Percentiles rank a stretch among this genome's conserved stretches.
phyloP scores from a whole-genome alignment of 2,888 invertebrate species.

The Leptopilina myrica region DNA sequence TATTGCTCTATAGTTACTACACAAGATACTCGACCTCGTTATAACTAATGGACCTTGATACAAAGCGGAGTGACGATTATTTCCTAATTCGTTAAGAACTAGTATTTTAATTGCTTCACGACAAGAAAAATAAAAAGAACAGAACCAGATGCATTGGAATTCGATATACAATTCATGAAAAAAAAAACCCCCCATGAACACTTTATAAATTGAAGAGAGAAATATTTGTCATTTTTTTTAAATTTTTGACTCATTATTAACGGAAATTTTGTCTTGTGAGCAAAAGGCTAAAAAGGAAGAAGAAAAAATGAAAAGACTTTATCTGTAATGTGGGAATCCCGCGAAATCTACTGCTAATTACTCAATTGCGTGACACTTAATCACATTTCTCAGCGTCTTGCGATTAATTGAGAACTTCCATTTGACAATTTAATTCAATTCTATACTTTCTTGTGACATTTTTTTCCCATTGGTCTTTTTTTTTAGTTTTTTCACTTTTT shows the following conservation, averaged over 20 bases:
- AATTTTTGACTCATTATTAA: background rate
- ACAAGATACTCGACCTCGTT: background rate
- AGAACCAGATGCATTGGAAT: background rate
- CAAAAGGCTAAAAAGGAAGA: background rate
- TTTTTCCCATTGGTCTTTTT: no score
- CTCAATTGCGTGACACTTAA: conserved; percentile 6
- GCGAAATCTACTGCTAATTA: background rate
- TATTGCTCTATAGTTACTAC: background rate
- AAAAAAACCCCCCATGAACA: background rate
- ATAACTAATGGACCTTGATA: conserved; percentile 16
- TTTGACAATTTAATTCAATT: background rate
- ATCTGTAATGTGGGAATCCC: conserved; percentile 5
- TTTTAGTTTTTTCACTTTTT: no score
- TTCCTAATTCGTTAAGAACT: conserved; percentile 15
- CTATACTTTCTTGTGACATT: no score
- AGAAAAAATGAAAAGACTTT: background rate
- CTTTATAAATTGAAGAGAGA: background rate
- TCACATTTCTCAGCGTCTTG: background rate
- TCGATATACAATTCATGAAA: background rate
- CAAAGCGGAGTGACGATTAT: conserved; percentile 6
- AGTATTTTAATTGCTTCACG: conserved; percentile 4
- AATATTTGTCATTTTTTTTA: background rate
- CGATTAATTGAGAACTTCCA: background rate
- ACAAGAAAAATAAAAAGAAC: background rate
- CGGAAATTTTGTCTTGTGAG: background rate